Evolutionary conservation across 2,113 vertebrate genomes (phyloP), one percentile per base, ranked within the genome.

Genomic region (Condylura cristata): DNA sequence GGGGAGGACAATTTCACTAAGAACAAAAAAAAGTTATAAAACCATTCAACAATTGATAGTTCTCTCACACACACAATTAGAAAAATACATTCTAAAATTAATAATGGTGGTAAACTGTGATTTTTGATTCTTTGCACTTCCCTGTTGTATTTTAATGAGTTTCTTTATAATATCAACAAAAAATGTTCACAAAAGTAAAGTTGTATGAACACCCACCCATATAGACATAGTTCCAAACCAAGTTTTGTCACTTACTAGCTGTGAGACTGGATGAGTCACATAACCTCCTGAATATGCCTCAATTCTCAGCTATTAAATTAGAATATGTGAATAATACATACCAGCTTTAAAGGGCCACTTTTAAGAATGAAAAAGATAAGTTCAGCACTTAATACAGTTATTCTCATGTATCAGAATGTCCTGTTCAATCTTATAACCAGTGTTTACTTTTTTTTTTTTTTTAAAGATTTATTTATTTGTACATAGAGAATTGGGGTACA

Each of bases 11-110:
- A 20, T 48, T 89, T 39, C 26, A n/a, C 24, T 60, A 70, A 76
- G 84, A 66, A 86, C 20, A 86, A 94, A 84, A 84, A 65, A 68
- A 91, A 85, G 48, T 91, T 72, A 63, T 26, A 48, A 86, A 89
- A 76, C 53, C 53, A 68, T 94, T 82, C 68, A 87, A 74, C 63
- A 22, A 8, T 63, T 90, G 58, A 32, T 56, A 32, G 76, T 8
- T 61, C 18, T 60, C 26, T 37, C 7, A 46, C 56, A 34, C 17
- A 66, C 34, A 41, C 9, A 8, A 63, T 3, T 85, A n/a, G 70
- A 65, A 84, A 70, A 6, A 78, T 8, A 76, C 7, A 34, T 28
- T 34, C 20, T n/a, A 76, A 90, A 91, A 65, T 86, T 72, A 86
- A 71, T 17, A 86, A 71, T 17, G 28, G 30, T 72, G 34, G 61